Base-by-base conservation (phyloP, 2,113 vertebrate genomes). In the Sapajus apella region DNA sequence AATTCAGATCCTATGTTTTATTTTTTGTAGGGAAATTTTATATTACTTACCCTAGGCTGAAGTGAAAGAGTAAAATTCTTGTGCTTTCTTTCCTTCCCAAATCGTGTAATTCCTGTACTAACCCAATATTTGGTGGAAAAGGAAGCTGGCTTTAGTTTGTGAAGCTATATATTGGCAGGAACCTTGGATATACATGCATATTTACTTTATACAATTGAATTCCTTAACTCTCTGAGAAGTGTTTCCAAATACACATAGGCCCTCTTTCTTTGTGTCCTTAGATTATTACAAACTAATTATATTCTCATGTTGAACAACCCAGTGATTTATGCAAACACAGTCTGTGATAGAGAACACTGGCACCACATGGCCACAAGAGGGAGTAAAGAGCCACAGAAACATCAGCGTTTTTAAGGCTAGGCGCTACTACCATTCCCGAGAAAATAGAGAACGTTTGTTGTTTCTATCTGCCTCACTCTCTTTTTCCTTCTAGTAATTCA, bases 301-400 rank as follows among this genome's bases (percentile, higher is more conserved):
- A 37, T 35, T 56, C 18, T 77, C 50, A 3, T 12, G 11, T 61
- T 56, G 35, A 90, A 90, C 23, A 43, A 83, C 27, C 5, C 12
- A 21, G 16, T 6, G 2, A 72, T 76, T 47, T 52, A 35, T 47
- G 25, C 61, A 70, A 80, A 87, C 40, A 6, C 1, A 21, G 21
- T 30, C 18, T 35, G 1, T 3, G 1, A 0, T 8, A 17, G 79
- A 50, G 68, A 66, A 25, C 52, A 95, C 56, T 93, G 86, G 16
- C 86, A 47, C 18, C 37, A 52, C 3, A 0, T 50, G 0, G 25
- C 95, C 98, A 92, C 96, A 40, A 93, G 98, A 82, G 97, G 97
- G 96, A 92, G 95, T n/a, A n/a, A 45, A 86, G 86, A 96, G 87
- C 80, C 97, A 81, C 35, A 10, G 90, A 61, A 75, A 61, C 20